Base-by-base conservation (phyloP, 2,797 vertebrate species). In the Neoniphon sammara region DNA sequence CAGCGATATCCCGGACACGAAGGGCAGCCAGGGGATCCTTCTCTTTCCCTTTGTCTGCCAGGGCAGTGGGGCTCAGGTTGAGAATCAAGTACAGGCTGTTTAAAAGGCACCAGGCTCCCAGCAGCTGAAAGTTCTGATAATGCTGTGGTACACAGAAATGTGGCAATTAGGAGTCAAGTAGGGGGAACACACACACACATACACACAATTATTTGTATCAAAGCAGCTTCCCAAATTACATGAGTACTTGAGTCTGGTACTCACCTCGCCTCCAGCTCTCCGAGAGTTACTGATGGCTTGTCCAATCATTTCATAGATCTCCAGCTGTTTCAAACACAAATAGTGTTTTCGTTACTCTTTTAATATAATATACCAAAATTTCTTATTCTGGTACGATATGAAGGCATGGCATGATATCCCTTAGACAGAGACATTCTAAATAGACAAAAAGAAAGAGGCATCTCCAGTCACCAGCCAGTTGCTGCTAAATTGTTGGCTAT, bases 241-340 rank as follows among this genome's bases (percentile, higher is more conserved):
- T 42, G 15, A 17, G 20, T 14, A 64, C 8, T 78, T 0, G 63
- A 71, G 66, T 17, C 1, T 0, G 27, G 0, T 11, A 75, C 94
- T 92, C 89, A 98, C 98, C 96, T 99, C 97, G 59, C 98, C 98
- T 81, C 98, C 97, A 57, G 98, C 97, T 81, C 98, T 93, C 21
- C 98, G 96, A 14, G 98, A 99, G 87, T 85, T 96, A 91, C 96
- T 97, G 93, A 99, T 99, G 39, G 97, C 96, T 80, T 98, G 97
- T 61, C 98, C 98, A 68, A 99, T 99, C 98, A 99, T 99, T 90
- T 99, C 98, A 75, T 99, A 99, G 88, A 99, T 99, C 90, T 99
- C 98, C 83, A 99, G 93, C 98, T 99, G 91, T 82, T 81, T 44
- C 73, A 30, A 91, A 93, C 7, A 89, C 11, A 88, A 36, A 73